Evolutionary conservation across 2,888 invertebrate species (phyloP), one percentile per base, ranked within the genome.

Genomic region (Drosophila tanythrix): DNA sequence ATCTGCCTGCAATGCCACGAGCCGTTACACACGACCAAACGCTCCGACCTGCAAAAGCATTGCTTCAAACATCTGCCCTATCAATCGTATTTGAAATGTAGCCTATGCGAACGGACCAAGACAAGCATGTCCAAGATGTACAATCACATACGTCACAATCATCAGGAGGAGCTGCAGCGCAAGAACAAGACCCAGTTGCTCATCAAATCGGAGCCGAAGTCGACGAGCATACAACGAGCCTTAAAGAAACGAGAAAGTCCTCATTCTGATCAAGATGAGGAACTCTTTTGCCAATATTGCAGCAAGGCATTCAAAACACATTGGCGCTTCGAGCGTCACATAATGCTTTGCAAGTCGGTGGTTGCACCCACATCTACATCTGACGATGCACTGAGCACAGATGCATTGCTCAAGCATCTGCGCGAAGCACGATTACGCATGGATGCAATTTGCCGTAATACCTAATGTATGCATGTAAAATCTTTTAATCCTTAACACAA

Each of bases 61-160:
- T 91, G 84, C 57, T 92, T 92, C 31, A 90, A 85, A 46, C 91
- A 92, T 61, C 75, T 92, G 64, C 91, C 92, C 7, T 92, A 79
- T 69, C 91, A 90, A 8, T 88, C 91, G 1, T 92, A 92, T 56
- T 70, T 92, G 0, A 92, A 92, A 66, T 92, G 91, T 36, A 76
- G 75, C 0, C 48, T 92, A 11, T 92, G 91, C 38, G 68, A 76
- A 0, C 91, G 90, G 27, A 89, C 92, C 2, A 92, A 92, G 70
- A 91, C 92, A 0, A 92, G 89, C 63, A 92, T 90, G 71, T 80
- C 87, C 0, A 92, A 92, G 74, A 92, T 92, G 73, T 69, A 83
- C 33, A 87, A 90, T 58, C 91, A 92, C 63, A 80, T 91, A 56
- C 83, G 90, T n/a, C 78, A 85, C 63, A 82, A 84, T 53, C 91